Percentiles rank a stretch among this genome's conserved stretches.
These are phyloP conservation scores for Beroe forskalii DNA, from an alignment of 37 sponge, comb jelly and placozoan genomes.

Conservation along the genomic window DNA sequence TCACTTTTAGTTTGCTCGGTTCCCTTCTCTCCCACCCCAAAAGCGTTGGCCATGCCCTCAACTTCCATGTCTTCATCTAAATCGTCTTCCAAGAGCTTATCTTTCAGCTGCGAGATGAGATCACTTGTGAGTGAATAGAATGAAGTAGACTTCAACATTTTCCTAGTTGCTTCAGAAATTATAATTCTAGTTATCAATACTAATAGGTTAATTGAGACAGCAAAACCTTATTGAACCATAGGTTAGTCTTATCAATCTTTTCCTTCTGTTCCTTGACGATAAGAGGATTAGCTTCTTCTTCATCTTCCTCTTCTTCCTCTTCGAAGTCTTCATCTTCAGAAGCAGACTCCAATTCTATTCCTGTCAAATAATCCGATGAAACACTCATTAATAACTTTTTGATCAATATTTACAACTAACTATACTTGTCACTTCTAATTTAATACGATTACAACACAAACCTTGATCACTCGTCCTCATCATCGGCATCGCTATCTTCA, in stretches of 20 bases:
- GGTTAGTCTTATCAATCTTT: constrained; percentile 63
- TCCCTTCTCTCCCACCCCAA: constrained; percentile 7
- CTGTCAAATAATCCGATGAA: not conserved
- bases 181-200: too few species aligned
- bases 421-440: too few species aligned
- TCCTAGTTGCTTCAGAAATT: too few species aligned
- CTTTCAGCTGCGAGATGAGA: constrained; percentile 21
- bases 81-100: constrained; percentile 21
- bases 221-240: constrained; percentile 65
- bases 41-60: constrained; percentile 32
- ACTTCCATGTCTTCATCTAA: constrained; percentile 27
- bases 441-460: too few species aligned
- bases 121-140: not conserved
- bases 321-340: not conserved
- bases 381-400: too few species aligned
- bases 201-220: too few species aligned
- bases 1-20: not conserved
- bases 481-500: constrained; percentile 1
- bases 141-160: too few species aligned
- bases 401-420: too few species aligned
- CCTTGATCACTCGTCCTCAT: too few species aligned
- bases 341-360: constrained; percentile 32
- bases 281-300: constrained; percentile 75
- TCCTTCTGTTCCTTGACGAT: constrained; percentile 71
- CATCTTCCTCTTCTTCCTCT: constrained; percentile 70